Conservation (phyloP, 1,140 invertebrate genomes). For the Musca vetustissima region DNA sequence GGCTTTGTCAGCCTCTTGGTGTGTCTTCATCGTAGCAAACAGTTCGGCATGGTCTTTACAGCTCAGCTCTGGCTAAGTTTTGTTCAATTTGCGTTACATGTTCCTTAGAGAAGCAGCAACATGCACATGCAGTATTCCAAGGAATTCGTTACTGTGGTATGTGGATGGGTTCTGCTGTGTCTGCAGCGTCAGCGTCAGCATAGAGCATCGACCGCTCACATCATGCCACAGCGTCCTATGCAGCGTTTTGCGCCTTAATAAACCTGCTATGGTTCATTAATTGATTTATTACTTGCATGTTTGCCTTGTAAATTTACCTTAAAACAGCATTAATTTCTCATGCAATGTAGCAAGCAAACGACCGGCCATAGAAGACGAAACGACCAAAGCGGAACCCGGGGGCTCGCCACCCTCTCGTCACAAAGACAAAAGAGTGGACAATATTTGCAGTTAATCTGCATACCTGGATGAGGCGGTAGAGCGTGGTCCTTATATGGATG, state of each 20-base stretch:
- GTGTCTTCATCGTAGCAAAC: no score
- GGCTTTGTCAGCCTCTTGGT: background rate
- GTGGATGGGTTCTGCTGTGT: background rate
- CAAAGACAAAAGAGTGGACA: constrained; percentile 19
- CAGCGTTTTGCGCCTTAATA: constrained; percentile 14
- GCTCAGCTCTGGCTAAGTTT: background rate
- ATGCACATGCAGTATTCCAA: constrained; percentile 13
- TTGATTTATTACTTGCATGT: constrained; percentile 24
- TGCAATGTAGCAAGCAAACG: constrained; percentile 6
- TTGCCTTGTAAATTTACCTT: constrained; percentile 24
- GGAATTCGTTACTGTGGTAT: constrained; percentile 6
- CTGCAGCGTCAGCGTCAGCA: no score
- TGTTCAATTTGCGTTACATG: constrained; percentile 21
- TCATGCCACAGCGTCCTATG: no score
- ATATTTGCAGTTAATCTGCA: constrained; percentile 7
- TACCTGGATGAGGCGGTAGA: background rate
- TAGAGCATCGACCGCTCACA: no score
- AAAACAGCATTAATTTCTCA: constrained; percentile 24
- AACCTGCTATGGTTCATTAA: constrained; percentile 24
- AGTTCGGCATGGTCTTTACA: background rate
- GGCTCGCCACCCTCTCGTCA: constrained; percentile 10
- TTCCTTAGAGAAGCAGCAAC: constrained; percentile 11
- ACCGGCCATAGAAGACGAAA: no score
- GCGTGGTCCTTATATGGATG: background rate
- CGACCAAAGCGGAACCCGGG: no score